Evolutionary conservation across 2,888 invertebrate genomes (phyloP).

Genomic region (Rhorus exstirpatorius): DNA sequence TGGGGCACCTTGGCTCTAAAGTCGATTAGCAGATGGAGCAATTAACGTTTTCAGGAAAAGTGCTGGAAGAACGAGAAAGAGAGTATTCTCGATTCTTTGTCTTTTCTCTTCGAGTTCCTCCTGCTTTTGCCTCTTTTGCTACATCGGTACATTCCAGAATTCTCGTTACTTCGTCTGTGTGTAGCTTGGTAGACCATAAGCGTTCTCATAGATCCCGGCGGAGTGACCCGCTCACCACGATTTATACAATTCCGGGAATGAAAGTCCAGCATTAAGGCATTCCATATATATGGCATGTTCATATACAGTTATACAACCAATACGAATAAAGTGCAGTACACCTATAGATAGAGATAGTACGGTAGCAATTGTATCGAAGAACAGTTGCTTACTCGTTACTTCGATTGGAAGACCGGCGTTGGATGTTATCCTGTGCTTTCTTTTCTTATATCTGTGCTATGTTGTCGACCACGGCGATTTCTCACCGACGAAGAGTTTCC

Average conservation of each 20-base stretch:
- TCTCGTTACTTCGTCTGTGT: conserved; percentile 10
- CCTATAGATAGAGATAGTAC: background rate
- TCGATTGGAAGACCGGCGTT: background rate
- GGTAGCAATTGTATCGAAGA: background rate
- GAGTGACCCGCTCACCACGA: background rate
- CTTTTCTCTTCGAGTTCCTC: conserved; percentile 19
- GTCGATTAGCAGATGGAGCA: conserved; percentile 60
- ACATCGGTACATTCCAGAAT: conserved; percentile 4
- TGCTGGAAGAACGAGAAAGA: conserved; percentile 17
- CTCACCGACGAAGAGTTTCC: background rate
- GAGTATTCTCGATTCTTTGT: conserved; percentile 32
- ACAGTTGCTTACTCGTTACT: conserved; percentile 16
- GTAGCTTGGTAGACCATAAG: conserved; percentile 13
- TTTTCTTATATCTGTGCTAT: conserved; percentile 1
- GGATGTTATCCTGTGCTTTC: conserved; percentile 1
- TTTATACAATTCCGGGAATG: conserved; percentile 30
- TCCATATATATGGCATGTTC: background rate
- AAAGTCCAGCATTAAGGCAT: conserved; percentile 10
- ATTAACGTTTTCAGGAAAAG: conserved; percentile 57
- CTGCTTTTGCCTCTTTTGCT: conserved; percentile 15
- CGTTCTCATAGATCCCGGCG: conserved; percentile 33
- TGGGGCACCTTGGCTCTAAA: conserved; percentile 42
- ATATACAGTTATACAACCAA: background rate
- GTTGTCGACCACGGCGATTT: background rate
- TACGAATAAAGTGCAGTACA: background rate